These are phyloP conservation scores for Teinopalpus imperialis DNA, from an alignment of 2,888 invertebrate species.

Conservation along the genomic window DNA sequence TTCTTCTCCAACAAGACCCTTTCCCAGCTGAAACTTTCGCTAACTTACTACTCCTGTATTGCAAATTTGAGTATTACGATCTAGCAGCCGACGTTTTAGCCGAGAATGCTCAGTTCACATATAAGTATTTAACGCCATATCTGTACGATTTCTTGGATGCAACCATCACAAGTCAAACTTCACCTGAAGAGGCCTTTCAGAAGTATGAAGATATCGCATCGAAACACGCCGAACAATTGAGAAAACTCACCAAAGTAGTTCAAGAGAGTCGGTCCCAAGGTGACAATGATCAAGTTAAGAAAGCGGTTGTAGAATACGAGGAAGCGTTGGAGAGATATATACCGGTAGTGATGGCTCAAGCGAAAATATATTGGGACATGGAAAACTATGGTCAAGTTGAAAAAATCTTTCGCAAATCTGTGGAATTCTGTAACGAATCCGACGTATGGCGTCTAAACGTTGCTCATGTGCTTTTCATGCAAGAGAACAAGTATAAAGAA, in stretches of 20 bases:
- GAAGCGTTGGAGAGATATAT: conserved; percentile 95
- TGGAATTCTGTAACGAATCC: conserved; percentile 98
- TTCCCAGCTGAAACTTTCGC: conserved; percentile 99
- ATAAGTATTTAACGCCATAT: conserved; percentile 96
- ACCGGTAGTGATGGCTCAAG: conserved; percentile 99
- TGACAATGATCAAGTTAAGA: conserved; percentile 94
- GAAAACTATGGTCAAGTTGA: conserved; percentile 98
- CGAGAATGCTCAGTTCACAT: conserved; percentile 97
- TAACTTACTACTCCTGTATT: conserved; percentile 95
- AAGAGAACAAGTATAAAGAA: conserved; percentile 98
- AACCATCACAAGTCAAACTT: conserved; percentile 97
- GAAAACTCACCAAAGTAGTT: conserved; percentile 96
- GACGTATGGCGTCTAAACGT: conserved; percentile 99
- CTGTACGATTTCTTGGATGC: conserved; percentile 98
- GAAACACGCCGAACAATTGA: conserved; percentile 92
- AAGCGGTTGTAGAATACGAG: conserved; percentile 95
- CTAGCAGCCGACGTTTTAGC: conserved; percentile 98
- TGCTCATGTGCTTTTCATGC: conserved; percentile 99
- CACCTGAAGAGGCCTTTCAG: conserved; percentile 96
- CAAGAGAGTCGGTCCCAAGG: conserved; percentile 95
- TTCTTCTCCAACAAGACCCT: conserved; percentile 96
- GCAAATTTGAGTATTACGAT: conserved; percentile 98
- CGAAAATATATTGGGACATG: conserved; percentile 98
- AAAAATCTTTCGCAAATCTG: conserved; percentile 97
- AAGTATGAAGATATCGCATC: conserved; percentile 97